Base-by-base conservation (phyloP, 2,113 vertebrate genomes). In the Cnemophilus loriae region DNA sequence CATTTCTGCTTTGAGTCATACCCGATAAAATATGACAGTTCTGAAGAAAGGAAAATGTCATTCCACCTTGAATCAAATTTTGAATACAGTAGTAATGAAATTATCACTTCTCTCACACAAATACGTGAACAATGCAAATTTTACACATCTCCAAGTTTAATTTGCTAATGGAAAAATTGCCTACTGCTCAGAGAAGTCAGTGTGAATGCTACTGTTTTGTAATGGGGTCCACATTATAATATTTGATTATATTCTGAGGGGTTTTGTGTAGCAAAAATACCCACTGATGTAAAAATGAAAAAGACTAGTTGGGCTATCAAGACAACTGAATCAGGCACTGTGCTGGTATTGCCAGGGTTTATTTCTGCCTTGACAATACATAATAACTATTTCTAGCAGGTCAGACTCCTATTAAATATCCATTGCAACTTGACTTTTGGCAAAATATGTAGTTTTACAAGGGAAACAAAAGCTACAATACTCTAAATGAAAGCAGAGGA, bases 11-110 rank as follows among this genome's bases (percentile, higher is more conserved):
- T 91, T 97, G 81, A 95, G 57, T 89, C 84, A 82, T 93, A 64
- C 18, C 18, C 57, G 37, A 71, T 64, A 82, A 95, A 92, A 94
- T 93, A 91, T 89, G 91, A 96, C 91, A 94, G 76, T 91, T 94
- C 93, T 89, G 77, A 97, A 96, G 89, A 94, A 95, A 95, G 33
- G 87, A 85, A 97, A 84, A 90, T 95, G 86, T 95, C 87, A 97
- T 88, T 97, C 67, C 56, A 86, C 84, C 70, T 91, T 84, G 85
- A 90, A 93, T 90, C 22, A 13, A 86, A 70, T 93, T 78, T 90
- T 93, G 70, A 96, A 96, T 71, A 41, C 41, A 71, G 93, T 89
- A 76, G 91, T 91, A 85, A 93, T 90, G 84, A 96, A 96, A 97
- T 95, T 95, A 93, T 92, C 84, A 94, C 81, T 97, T 95, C 57